A percentile compares a stretch with the other conserved stretches of the same genome.
Evolutionary conservation across 2,113 vertebrate genomes (phyloP).

Genomic region (Daubentonia madagascariensis): DNA sequence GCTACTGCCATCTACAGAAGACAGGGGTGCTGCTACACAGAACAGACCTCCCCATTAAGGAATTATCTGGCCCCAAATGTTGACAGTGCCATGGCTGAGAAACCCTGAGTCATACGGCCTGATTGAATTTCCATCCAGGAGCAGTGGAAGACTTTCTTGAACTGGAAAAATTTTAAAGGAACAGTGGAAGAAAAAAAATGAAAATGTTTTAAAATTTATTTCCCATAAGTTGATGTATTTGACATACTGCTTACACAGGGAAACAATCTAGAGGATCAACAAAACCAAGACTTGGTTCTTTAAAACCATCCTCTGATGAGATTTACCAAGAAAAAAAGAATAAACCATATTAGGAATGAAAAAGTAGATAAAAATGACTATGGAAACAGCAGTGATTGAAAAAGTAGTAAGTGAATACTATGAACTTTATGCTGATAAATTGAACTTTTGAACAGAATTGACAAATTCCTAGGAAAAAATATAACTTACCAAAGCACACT

Average conservation of each 20-base stretch:
- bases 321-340: constrained; percentile 1
- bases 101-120: not conserved
- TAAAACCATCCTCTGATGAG: constrained; percentile 13
- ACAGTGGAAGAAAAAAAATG: not conserved
- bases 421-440: not conserved
- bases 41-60: not conserved
- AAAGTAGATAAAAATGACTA: not conserved
- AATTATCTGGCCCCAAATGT: not conserved
- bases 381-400: not conserved
- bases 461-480: not conserved
- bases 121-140: not conserved
- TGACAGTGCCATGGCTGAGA: not conserved
- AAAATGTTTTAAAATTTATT: not conserved
- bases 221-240: not conserved
- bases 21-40: not conserved
- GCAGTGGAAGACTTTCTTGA: not conserved
- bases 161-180: not conserved
- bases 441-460: not conserved
- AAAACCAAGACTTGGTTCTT: not conserved
- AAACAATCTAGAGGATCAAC: not conserved
- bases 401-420: not conserved
- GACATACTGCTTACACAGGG: not conserved
- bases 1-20: not conserved
- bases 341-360: not conserved
- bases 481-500: not conserved